phyloP scores from a whole-genome alignment of 2,888 invertebrate genomes.

The Scaeva pyrastri region DNA sequence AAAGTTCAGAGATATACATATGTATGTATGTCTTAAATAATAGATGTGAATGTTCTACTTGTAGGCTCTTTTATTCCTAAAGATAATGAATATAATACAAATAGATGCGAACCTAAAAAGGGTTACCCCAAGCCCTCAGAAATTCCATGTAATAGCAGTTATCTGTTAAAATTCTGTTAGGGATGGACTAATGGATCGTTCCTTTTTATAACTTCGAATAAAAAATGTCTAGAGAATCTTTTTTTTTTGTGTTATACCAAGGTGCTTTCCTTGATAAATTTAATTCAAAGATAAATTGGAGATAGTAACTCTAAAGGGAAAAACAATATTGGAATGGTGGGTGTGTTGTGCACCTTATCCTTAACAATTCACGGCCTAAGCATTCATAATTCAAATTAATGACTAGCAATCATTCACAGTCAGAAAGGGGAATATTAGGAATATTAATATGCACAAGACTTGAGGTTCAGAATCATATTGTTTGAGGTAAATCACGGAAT shows the following conservation, averaged over 20 bases:
- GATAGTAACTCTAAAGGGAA: not conserved
- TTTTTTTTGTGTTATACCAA: not conserved
- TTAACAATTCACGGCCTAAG: no score
- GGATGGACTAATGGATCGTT: slow-evolving; percentile 10
- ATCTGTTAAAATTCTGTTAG: not conserved
- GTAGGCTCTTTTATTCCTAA: not conserved
- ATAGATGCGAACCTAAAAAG: not conserved
- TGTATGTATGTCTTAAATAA: not conserved
- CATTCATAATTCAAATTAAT: slow-evolving; percentile 8
- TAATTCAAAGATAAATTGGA: not conserved
- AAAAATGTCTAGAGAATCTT: not conserved
- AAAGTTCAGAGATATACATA: no score
- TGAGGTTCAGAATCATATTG: no score
- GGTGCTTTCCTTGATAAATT: not conserved
- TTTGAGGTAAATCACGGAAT: no score
- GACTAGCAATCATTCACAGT: not conserved
- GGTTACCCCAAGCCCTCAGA: not conserved
- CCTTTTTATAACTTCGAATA: not conserved
- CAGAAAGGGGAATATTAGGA: no score
- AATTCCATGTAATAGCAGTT: not conserved
- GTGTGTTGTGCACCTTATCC: not conserved
- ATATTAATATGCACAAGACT: no score
- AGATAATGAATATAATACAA: not conserved
- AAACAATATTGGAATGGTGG: not conserved
- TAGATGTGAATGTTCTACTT: no score